phyloP scores from a whole-genome alignment of 2,113 vertebrate species.

The Caracal caracal region DNA sequence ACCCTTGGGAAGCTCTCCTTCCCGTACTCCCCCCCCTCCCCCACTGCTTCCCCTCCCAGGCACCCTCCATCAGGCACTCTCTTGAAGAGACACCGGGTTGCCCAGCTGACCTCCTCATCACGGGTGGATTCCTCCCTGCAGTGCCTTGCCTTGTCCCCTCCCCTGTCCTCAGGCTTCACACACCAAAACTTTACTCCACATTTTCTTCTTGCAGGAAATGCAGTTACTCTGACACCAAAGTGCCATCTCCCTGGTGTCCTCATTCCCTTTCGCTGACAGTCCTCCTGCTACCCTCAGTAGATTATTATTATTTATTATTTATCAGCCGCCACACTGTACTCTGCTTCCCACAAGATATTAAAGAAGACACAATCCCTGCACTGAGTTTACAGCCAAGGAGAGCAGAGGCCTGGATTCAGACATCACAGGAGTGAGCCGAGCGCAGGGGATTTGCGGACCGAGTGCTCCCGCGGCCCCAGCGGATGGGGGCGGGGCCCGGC shows the following conservation, averaged over 20 bases:
- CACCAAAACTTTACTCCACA: neutral
- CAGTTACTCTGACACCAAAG: constrained; percentile 21
- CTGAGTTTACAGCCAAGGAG: constrained; percentile 57
- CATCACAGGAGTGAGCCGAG: neutral
- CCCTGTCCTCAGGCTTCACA: neutral
- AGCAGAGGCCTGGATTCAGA: constrained; percentile 41
- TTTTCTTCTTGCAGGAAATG: constrained; percentile 17
- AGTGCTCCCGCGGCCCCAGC: neutral
- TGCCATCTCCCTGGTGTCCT: constrained; percentile 52
- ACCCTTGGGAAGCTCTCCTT: neutral
- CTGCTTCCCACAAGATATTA: constrained; percentile 69
- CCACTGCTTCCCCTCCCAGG: neutral
- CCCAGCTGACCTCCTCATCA: neutral
- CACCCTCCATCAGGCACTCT: neutral
- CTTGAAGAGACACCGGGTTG: neutral
- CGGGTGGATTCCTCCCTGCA: neutral
- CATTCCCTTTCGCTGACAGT: constrained; percentile 51
- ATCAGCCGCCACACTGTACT: constrained; percentile 72
- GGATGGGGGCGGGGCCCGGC: neutral
- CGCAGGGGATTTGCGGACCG: neutral
- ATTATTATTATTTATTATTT: constrained; percentile 82
- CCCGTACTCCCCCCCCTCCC: too few species aligned
- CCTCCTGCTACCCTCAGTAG: constrained; percentile 64
- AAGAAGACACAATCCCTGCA: constrained; percentile 66
- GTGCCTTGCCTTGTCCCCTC: neutral